Evolutionary conservation across 2,113 vertebrate species (phyloP), one percentile per base, ranked within the genome.

Genomic region (Neolamprologus tretocephalus): DNA sequence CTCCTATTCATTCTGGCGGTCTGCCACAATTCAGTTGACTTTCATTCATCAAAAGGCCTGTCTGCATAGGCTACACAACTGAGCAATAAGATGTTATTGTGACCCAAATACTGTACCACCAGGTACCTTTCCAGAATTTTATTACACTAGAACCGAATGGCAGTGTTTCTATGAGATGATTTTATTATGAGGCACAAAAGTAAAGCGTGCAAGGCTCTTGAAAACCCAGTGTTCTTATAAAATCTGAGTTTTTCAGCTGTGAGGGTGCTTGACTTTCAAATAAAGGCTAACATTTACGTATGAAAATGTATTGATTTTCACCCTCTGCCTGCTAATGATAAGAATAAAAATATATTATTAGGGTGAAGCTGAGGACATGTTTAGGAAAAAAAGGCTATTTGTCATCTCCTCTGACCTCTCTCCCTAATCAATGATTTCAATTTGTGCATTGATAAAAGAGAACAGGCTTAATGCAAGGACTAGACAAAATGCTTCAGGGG

Each of bases 31-130:
- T 58, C 85, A 93, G 94, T 58, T 95, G 93, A 93, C 95, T 97
- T 96, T 97, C 96, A 97, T 97, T 97, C 95, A 97, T 97, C 97
- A 97, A 93, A 93, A 89, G 83, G 57, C 51, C 75, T 66, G 45
- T 87, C 90, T 90, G 94, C 87, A 84, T 82, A 89, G 89, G 80
- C 91, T 91, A 81, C 90, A 94, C 90, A 94, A 88, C 93, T 83
- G 90, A 95, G 90, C 93, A 94, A 94, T 95, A 88, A 93, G 85
- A 96, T 85, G 89, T 95, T 92, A 91, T 94, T 95, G 88, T 95
- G 95, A 94, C 90, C 89, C 91, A 95, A 94, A 97, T 96, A 96
- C 96, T 93, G 92, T 86, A 93, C 87, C 93, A 90, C 83, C 90
- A 88, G 91, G 83, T 93, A 92, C 80, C 82, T 93, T 95, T 96